These are phyloP conservation scores for Iphiclides podalirius DNA, from an alignment of 2,888 invertebrate species.

Conservation along the genomic window DNA sequence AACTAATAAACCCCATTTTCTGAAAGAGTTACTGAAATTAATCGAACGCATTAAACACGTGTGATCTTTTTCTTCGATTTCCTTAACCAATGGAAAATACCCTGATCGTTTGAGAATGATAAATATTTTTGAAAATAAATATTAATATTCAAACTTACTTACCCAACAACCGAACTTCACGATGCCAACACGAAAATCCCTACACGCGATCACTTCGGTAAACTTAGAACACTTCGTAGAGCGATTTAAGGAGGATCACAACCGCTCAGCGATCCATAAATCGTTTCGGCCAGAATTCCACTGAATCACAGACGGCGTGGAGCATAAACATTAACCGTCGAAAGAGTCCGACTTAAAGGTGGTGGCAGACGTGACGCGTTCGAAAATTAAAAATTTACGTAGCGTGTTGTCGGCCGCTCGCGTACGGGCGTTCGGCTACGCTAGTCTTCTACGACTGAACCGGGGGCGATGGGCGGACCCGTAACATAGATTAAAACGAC, in stretches of 20 bases:
- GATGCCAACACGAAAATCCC: constrained; percentile 51
- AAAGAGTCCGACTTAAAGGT: background rate
- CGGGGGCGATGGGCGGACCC: constrained; percentile 32
- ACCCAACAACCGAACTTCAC: constrained; percentile 59
- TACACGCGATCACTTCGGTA: constrained; percentile 61
- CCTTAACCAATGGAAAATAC: no score
- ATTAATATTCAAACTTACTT: constrained; percentile 49
- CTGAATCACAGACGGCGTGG: constrained; percentile 8
- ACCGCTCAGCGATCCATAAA: constrained; percentile 4
- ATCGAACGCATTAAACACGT: no score
- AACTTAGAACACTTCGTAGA: constrained; percentile 38
- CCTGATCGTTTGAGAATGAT: no score
- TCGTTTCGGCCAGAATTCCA: constrained; percentile 11
- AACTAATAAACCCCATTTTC: no score
- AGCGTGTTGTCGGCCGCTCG: constrained; percentile 9
- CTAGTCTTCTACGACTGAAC: constrained; percentile 32
- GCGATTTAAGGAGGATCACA: constrained; percentile 12
- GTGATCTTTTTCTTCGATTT: no score
- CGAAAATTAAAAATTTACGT: constrained; percentile 68
- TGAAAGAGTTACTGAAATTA: no score
- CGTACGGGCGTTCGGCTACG: constrained; percentile 17
- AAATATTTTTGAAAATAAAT: no score
- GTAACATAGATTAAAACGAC: constrained; percentile 31
- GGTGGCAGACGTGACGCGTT: constrained; percentile 24
- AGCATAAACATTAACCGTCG: background rate